Evolutionary conservation across 1,140 invertebrate species (phyloP).

Genomic region (Pseudomyrmex cubaensis): DNA sequence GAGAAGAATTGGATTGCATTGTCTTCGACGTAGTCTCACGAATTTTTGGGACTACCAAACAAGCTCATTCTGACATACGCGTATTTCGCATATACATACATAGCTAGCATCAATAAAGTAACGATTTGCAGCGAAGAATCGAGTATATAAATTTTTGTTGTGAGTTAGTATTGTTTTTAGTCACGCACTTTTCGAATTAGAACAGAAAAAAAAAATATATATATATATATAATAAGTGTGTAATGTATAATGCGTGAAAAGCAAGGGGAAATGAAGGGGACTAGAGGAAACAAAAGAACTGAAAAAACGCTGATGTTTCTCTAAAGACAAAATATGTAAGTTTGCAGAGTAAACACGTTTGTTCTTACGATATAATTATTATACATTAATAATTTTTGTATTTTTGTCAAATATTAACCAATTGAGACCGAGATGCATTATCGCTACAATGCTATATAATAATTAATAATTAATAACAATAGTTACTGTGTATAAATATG

Average conservation of each 20-base stretch:
- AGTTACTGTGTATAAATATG: constrained; percentile 81
- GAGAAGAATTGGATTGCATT: constrained; percentile 37
- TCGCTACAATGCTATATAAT: constrained; percentile 77
- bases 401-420: constrained; percentile 81
- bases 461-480: constrained; percentile 75
- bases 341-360: constrained; percentile 72
- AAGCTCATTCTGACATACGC: constrained; percentile 26
- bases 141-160: constrained; percentile 39
- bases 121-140: constrained; percentile 21
- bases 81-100: constrained; percentile 37
- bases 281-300: constrained; percentile 48
- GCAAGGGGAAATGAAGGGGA: constrained; percentile 41
- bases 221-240: constrained; percentile 31
- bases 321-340: constrained; percentile 45
- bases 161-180: constrained; percentile 57
- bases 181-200: constrained; percentile 63
- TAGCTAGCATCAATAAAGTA: constrained; percentile 20
- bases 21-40: constrained; percentile 39
- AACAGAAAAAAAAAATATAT: constrained; percentile 68
- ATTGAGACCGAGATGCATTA: constrained; percentile 77
- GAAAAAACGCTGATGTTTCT: constrained; percentile 14
- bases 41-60: constrained; percentile 22
- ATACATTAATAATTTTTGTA: constrained; percentile 81
- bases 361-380: constrained; percentile 76
- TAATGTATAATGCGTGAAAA: constrained; percentile 72